These are phyloP conservation scores for Macrobrachium rosenbergii DNA, from an alignment of 1,140 invertebrate genomes.

Conservation along the genomic window DNA sequence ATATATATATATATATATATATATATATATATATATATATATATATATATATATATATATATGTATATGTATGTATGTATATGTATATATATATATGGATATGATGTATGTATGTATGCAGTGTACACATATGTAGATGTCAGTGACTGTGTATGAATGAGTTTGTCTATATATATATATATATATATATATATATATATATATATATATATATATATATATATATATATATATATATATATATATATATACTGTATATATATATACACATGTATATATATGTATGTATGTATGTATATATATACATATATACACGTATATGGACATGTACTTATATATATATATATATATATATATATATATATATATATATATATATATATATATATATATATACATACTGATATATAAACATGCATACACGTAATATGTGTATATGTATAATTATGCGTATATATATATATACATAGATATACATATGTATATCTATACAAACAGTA, in stretches of 20 bases:
- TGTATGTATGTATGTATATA: neutral
- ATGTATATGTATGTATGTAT: no score
- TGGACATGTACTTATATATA: conserved; percentile 15
- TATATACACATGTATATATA: neutral
- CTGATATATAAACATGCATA: no score
- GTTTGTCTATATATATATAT: conserved; percentile 42
- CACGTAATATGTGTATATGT: conserved; percentile 19
- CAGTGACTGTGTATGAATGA: no score
- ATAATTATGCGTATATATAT: conserved; percentile 24
- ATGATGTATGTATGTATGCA: neutral
- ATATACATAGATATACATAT: conserved; percentile 42
- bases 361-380: neutral
- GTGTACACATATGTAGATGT: no score
- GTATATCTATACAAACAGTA: neutral
- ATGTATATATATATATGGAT: no score
- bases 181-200: conserved; percentile 41
- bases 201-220: conserved; percentile 49
- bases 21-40: neutral
- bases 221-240: conserved; percentile 29
- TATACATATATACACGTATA: neutral
- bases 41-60: conserved; percentile 2
- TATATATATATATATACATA: neutral
- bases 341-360: neutral
- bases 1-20: no score
- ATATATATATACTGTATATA: neutral